Evolutionary conservation across 1,140 invertebrate species (phyloP).

Genomic region (Drosophila bipectinata): DNA sequence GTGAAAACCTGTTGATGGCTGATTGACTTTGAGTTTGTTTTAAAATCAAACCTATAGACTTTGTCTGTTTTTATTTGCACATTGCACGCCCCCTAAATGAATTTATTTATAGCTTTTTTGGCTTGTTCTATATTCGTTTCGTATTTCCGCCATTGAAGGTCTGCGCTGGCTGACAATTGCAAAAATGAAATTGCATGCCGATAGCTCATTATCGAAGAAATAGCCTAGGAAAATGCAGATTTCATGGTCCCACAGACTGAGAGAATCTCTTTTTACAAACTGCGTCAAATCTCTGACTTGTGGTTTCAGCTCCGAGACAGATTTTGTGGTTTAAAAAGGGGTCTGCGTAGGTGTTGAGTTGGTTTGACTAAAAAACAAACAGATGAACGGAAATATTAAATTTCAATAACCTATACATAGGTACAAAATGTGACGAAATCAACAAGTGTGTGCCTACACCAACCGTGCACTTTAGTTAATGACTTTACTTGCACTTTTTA

Average conservation of each 20-base stretch:
- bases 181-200: constrained; percentile 7
- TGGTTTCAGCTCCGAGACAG: constrained; percentile 20
- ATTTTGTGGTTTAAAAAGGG: constrained; percentile 15
- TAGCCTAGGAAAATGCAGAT: constrained; percentile 6
- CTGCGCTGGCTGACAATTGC: not conserved
- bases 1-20: not conserved
- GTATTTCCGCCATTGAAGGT: constrained; percentile 26
- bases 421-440: not conserved
- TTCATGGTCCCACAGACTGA: not conserved
- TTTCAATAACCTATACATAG: constrained; percentile 1
- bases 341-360: constrained; percentile 13
- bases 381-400: not conserved
- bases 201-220: constrained; percentile 33
- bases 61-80: constrained; percentile 8
- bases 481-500: constrained; percentile 11
- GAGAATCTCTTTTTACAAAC: constrained; percentile 25
- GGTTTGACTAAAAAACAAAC: not conserved
- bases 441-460: not conserved
- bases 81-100: constrained; percentile 14
- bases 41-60: too few relatives aligned
- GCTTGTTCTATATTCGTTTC: not conserved
- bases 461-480: not conserved
- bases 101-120: constrained; percentile 39
- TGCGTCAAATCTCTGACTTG: constrained; percentile 21
- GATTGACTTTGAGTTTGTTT: not conserved